Evolutionary conservation across 2,113 vertebrate genomes (phyloP), one percentile per base, ranked within the genome.

Genomic region (Pteruthius melanotis): DNA sequence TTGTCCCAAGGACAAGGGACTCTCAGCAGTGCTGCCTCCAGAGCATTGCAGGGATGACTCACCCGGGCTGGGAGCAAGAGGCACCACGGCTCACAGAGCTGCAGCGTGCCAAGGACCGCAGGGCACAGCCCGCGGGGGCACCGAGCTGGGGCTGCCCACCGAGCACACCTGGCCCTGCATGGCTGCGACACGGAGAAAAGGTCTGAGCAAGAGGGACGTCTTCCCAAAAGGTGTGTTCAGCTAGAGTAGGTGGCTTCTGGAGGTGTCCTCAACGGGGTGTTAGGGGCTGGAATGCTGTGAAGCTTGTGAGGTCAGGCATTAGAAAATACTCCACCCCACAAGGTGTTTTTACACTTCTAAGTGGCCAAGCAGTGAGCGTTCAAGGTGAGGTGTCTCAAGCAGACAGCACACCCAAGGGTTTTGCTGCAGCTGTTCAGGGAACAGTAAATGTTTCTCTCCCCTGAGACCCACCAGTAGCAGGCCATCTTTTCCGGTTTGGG

Each of bases 21-120:
- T 13, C 69, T 80, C 72, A 76, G 56, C 92, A 89, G 45, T 5
- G 42, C 68, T 78, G 75, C 57, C 84, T 86, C 81, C 53, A 61
- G 86, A 78, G 60, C 74, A 21, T 24, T 0, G 6, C 47, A 39
- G 88, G 81, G 68, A 42, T 94, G 88, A 89, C 59, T 97, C 96
- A 92, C 39, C 15, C 83, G 8, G 64, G 53, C 70, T 7, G 3
- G 40, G 37, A 92, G 57, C 71, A 64, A 78, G 81, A 24, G 15
- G 50, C 70, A n/a, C 57, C 10, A 0, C 9, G 15, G 57, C 69
- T 95, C n/a, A 31, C 8, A 19, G 47, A 81, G 72, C 81, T 88
- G 83, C 54, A 56, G 40, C 14, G 75, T 80, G 84, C 76, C 75
- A 81, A 61, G 88, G 89, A 87, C 56, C 90, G 60, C 28, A 7